Base-by-base conservation (phyloP, 2,888 invertebrate genomes). In the Harpalus rubripes region DNA sequence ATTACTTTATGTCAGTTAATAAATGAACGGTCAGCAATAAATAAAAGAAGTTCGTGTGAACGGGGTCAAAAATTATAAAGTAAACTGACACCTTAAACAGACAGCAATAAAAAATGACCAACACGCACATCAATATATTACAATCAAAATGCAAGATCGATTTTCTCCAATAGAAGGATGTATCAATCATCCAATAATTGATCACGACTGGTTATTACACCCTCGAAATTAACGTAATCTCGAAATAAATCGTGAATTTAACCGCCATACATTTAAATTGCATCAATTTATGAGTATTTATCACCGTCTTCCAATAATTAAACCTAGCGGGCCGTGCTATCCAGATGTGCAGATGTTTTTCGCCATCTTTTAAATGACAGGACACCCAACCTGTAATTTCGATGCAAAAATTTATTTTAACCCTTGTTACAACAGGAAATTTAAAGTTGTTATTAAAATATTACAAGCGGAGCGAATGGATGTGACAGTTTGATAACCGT, bases 231-330 rank as follows among this genome's bases (percentile, higher is more conserved):
- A 78, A 32, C 78, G 78, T 78, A 58, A 58, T 78, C 56, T 44
- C 56, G 56, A 78, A 78, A 78, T 78, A 78, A 78, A 78, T 78
- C 78, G 22, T 58, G 26, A 58, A 78, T 78, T 78, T 78, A 78
- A 78, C 56, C 56, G 78, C 56, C 58, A 8, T 78, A 78, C 78
- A 78, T 58, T 78, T 61, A 80, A 80, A 80, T 80, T 80, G 41
- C 61, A 18, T 18, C 80, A 80, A 80, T 80, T 80, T 80, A 80
- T 61, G 80, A 18, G 61, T 80, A 80, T 80, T 80, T 80, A 80
- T 80, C 80, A 80, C 56, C 32, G 26, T 79, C 79, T 80, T 59
- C 32, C 41, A 80, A 80, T 80, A 78, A 78, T 78, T 78, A 78
- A 78, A 78, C 56, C 52, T 12, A 76, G 72, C 72, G 16, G 44